These are phyloP conservation scores for Corythaeola cristata DNA, from an alignment of 2,113 vertebrate species.

Conservation along the genomic window DNA sequence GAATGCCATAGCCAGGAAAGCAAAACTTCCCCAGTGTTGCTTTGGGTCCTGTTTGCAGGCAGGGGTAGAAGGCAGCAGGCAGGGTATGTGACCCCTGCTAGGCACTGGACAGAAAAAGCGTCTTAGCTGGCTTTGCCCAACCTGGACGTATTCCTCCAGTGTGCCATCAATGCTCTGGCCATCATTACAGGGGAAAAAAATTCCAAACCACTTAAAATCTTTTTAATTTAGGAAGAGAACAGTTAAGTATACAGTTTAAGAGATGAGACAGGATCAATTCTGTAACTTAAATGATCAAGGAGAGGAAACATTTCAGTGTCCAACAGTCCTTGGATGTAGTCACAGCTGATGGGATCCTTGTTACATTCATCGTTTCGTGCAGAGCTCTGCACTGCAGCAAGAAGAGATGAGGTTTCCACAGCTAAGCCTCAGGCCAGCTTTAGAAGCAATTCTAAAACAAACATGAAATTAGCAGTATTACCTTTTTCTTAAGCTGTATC, in stretches of 20 bases:
- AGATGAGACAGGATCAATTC: neutral
- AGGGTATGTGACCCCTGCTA: fast-evolving
- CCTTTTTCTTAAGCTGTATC: neutral
- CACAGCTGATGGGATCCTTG: neutral
- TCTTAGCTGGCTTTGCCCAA: neutral
- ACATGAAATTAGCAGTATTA: neutral
- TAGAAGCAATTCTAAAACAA: neutral
- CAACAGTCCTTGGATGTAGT: neutral
- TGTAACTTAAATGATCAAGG: neutral
- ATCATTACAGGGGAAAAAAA: neutral
- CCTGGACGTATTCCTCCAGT: neutral
- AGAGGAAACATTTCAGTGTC: neutral
- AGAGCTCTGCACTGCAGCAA: neutral
- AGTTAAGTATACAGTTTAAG: neutral
- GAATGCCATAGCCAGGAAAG: neutral
- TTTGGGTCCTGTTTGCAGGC: neutral
- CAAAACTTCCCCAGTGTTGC: fast-evolving
- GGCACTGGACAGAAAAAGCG: neutral
- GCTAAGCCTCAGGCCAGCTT: neutral
- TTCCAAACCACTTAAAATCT: neutral
- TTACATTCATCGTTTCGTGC: neutral
- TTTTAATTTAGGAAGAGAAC: neutral
- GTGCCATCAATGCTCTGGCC: neutral
- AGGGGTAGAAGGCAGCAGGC: neutral
- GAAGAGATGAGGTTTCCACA: neutral